phyloP scores from a whole-genome alignment of 2,888 invertebrate genomes.

The Escarpia spicata region DNA sequence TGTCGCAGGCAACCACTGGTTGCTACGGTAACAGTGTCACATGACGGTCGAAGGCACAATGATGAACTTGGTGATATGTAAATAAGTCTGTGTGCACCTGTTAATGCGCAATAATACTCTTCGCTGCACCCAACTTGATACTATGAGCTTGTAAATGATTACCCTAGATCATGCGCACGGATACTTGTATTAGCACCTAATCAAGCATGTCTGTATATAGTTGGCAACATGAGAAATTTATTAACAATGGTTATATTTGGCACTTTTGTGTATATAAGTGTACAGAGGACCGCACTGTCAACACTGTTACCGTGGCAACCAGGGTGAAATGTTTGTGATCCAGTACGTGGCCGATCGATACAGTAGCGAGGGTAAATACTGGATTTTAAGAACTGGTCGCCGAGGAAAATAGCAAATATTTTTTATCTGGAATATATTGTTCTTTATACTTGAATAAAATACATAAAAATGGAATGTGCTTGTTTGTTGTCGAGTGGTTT shows the following conservation, averaged over 20 bases:
- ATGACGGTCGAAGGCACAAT: neutral
- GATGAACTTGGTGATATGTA: constrained; percentile 7
- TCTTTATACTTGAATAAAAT: constrained; percentile 36
- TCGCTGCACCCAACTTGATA: neutral
- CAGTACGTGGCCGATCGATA: neutral
- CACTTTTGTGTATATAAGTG: constrained; percentile 16
- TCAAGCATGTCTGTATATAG: constrained; percentile 12
- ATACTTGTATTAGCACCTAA: neutral
- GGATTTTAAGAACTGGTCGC: constrained; percentile 35
- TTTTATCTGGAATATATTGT: constrained; percentile 39
- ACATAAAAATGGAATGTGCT: constrained; percentile 32
- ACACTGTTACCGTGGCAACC: neutral
- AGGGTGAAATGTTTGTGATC: constrained; percentile 1
- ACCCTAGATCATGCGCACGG: neutral
- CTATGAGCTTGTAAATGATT: neutral
- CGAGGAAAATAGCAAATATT: constrained; percentile 37
- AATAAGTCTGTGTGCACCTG: constrained; percentile 7
- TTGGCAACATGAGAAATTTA: constrained; percentile 12
- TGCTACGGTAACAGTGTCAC: neutral
- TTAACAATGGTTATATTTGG: constrained; percentile 1
- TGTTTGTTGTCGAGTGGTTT: neutral
- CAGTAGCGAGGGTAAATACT: constrained; percentile 30
- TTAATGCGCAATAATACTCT: constrained; percentile 1
- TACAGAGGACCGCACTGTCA: neutral
- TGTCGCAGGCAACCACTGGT: neutral